Conservation (phyloP, 2,888 invertebrate species). For the Gymnocheta viridis region DNA sequence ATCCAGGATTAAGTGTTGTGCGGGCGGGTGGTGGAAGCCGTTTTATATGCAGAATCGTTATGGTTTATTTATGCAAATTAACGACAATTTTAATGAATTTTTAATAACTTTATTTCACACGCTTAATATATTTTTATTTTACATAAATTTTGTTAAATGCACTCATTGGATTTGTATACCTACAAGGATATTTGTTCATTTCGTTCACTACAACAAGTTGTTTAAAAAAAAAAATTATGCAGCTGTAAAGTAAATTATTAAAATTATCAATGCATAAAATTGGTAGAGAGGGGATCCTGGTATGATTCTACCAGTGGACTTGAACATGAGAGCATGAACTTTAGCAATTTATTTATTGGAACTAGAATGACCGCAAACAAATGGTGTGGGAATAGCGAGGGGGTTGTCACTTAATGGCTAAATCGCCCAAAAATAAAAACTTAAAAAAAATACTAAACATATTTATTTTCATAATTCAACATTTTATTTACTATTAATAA, state of each 20-base stretch:
- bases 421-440: too few species aligned
- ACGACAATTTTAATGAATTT: slow-evolving; percentile 46
- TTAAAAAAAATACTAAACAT: too few species aligned
- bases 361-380: too few species aligned
- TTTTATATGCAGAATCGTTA: background rate
- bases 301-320: background rate
- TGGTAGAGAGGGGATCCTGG: background rate
- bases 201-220: background rate
- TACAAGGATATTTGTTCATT: background rate
- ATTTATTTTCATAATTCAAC: too few species aligned
- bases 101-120: slow-evolving; percentile 38
- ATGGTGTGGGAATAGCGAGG: too few species aligned
- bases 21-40: background rate
- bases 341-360: too few species aligned
- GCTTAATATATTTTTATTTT: background rate
- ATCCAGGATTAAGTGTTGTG: background rate
- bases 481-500: too few species aligned
- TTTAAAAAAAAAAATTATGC: background rate
- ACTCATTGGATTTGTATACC: background rate
- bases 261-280: background rate
- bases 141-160: background rate
- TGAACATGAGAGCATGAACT: too few species aligned
- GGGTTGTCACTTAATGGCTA: too few species aligned
- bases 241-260: background rate
- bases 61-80: slow-evolving; percentile 50